phyloP scores from a whole-genome alignment of 2,113 vertebrate genomes.

The Crotalus tigris region DNA sequence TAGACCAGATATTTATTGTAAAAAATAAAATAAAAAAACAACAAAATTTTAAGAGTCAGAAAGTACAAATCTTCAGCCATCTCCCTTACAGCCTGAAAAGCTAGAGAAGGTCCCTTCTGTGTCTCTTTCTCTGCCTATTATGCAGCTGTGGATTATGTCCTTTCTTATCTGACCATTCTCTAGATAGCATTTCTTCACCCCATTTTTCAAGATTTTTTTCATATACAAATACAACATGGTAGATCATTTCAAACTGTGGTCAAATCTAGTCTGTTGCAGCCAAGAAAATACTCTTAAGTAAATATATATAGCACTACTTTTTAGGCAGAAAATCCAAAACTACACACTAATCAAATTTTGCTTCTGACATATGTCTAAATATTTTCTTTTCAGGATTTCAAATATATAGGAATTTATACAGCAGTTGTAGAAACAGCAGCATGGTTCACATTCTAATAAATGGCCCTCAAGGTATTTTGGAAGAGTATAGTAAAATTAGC shows the following conservation, averaged over 20 bases:
- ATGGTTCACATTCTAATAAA: slow-evolving; percentile 58
- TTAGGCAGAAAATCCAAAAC: slow-evolving; percentile 37
- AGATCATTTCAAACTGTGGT: neutral
- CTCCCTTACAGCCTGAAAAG: too few relatives aligned
- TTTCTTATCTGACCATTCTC: neutral
- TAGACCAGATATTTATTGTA: neutral
- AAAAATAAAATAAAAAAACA: neutral
- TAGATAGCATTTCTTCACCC: neutral
- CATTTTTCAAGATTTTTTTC: neutral
- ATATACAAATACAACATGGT: neutral
- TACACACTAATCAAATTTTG: slow-evolving; percentile 42
- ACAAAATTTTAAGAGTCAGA: too few relatives aligned
- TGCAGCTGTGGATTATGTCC: neutral
- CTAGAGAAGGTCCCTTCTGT: too few relatives aligned
- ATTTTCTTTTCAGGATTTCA: slow-evolving; percentile 55
- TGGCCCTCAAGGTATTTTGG: slow-evolving; percentile 51
- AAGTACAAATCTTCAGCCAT: too few relatives aligned
- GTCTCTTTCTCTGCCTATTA: too few relatives aligned
- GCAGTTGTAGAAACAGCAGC: slow-evolving; percentile 39
- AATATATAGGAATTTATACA: slow-evolving; percentile 41
- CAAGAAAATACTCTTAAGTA: neutral
- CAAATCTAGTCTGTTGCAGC: neutral
- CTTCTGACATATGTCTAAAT: slow-evolving; percentile 35
- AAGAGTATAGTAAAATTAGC: slow-evolving; percentile 56
- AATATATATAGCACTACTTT: neutral